These are phyloP conservation scores for Epinephelus malabaricus DNA, from an alignment of 2,797 vertebrate species.

Conservation along the genomic window DNA sequence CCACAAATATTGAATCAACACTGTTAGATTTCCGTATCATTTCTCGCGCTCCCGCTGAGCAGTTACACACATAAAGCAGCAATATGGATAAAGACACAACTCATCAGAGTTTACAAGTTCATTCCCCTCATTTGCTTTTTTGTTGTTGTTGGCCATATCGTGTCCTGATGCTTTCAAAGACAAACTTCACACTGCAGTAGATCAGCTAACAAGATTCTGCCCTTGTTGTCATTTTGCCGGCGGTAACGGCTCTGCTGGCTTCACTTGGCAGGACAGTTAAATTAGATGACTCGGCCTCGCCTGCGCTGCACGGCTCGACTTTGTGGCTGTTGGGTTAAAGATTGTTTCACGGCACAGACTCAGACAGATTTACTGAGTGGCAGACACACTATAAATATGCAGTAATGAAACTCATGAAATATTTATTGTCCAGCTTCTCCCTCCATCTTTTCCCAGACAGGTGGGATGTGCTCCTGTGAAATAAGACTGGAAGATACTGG, in stretches of 20 bases:
- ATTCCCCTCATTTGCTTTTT: not conserved
- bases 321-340: conserved; percentile 56
- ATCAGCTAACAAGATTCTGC: conserved; percentile 26
- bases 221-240: conserved; percentile 12
- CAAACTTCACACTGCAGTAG: conserved; percentile 29
- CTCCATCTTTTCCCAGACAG: conserved; percentile 60
- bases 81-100: not conserved
- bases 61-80: conserved; percentile 9
- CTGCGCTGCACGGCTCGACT: not conserved
- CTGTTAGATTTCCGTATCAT: not conserved
- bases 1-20: conserved; percentile 5
- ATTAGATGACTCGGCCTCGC: conserved; percentile 43
- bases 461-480: conserved; percentile 59
- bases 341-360: conserved; percentile 48
- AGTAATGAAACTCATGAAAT: conserved; percentile 74
- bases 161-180: conserved; percentile 11
- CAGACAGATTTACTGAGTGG: conserved; percentile 67
- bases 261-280: conserved; percentile 42
- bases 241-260: not conserved
- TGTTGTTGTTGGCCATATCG: not conserved
- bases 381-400: conserved; percentile 76
- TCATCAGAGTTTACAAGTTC: not conserved
- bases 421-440: conserved; percentile 68
- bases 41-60: not conserved
- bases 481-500: conserved; percentile 42